Evolutionary conservation across 2,888 invertebrate genomes (phyloP).

Genomic region (Pogonocherus hispidulus): DNA sequence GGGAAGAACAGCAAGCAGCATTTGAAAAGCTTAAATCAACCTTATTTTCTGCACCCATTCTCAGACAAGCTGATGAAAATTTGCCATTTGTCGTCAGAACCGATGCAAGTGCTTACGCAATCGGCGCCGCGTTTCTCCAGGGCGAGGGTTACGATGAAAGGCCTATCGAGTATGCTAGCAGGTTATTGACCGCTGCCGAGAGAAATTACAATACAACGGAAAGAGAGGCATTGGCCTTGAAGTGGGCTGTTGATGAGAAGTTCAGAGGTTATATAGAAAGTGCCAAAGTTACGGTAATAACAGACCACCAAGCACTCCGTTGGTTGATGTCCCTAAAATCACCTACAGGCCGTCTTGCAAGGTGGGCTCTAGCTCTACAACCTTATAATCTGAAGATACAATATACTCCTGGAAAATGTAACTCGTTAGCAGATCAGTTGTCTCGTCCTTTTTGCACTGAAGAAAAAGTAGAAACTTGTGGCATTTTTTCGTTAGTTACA

Average conservation of each 20-base stretch:
- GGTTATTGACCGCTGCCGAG: conserved; percentile 33
- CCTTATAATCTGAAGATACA: too few species aligned
- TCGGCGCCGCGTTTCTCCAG: conserved; percentile 42
- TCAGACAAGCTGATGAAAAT: conserved; percentile 18
- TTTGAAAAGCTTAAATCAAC: conserved; percentile 13
- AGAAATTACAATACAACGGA: conserved; percentile 42
- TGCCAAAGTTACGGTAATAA: conserved; percentile 57
- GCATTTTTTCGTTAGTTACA: too few species aligned
- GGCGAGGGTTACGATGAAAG: conserved; percentile 33
- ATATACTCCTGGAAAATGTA: too few species aligned
- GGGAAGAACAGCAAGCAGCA: conserved; percentile 20
- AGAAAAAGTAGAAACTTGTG: too few species aligned
- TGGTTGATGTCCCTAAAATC: conserved; percentile 64
- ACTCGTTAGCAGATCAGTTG: too few species aligned
- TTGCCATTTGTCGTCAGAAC: conserved; percentile 40
- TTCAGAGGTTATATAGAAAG: conserved; percentile 55
- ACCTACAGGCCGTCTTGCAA: too few species aligned
- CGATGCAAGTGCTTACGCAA: conserved; percentile 34
- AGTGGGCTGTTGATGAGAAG: conserved; percentile 52
- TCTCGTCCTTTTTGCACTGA: too few species aligned
- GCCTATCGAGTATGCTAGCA: conserved; percentile 40
- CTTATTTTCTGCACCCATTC: conserved; percentile 26
- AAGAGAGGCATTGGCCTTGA: conserved; percentile 46
- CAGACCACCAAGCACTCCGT: conserved; percentile 67
- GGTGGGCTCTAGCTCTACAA: too few species aligned